Evolutionary conservation across 2,113 vertebrate genomes (phyloP), one percentile per base, ranked within the genome.

Genomic region (Cyprinodon brontotheroides): DNA sequence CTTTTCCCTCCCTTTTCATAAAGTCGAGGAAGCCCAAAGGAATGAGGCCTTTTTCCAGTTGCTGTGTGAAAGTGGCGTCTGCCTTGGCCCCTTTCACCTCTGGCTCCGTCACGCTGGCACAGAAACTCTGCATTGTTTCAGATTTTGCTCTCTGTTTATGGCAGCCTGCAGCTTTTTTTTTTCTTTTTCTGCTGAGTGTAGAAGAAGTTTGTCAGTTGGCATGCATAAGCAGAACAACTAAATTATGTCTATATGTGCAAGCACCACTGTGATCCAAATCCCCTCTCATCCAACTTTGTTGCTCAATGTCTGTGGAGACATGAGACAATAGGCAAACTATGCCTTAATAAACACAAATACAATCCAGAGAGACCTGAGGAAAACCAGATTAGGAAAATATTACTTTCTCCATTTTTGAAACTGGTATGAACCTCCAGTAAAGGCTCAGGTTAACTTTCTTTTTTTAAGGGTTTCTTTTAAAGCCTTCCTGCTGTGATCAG

Each of bases 71-170:
- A 85, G 38, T 11, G 38, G 70, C 3, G 9, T 72, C 68, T 48
- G 75, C 53, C 36, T 64, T 92, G 83, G 53, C 83, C 89, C 79
- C 74, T 80, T 62, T 78, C 82, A 84, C 86, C 83, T 88, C 65
- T 70, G 80, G 60, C 81, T 83, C 72, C 71, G 62, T 87, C 75
- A 66, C 74, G 74, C 79, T 60, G 78, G 39, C 84, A 89, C 79
- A 87, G 89, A 90, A 83, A 61, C 59, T 75, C 68, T 1, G 14
- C 81, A 83, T 91, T 92, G 87, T 90, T 79, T 71, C 61, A 13
- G 47, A n/a, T 68, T 59, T 61, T n/a, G 65, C 82, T 68, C 48
- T 83, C 67, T 74, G 74, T 70, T 70, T 72, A 87, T 65, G 77
- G 74, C 78, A 68, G 68, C 81, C 82, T 61, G 65, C 81, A 81